A percentile compares a stretch with the other conserved stretches of the same genome.
Evolutionary conservation across 2,797 vertebrate species (phyloP).

Genomic region (Trachurus trachurus): DNA sequence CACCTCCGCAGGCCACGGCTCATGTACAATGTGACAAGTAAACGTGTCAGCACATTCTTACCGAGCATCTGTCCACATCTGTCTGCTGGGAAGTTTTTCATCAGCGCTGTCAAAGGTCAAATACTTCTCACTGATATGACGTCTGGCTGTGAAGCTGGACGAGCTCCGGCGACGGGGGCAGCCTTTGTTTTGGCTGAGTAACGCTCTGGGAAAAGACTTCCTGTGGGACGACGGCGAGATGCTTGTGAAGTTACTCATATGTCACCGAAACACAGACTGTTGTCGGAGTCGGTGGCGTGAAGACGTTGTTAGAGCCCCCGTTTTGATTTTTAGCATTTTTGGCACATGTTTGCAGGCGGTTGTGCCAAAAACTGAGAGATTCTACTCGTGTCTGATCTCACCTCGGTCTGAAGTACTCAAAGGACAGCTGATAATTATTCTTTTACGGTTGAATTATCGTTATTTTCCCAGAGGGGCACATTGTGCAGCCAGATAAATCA

Average conservation of each 20-base stretch:
- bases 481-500: no score
- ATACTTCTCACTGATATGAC: constrained; percentile 34
- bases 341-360: not conserved
- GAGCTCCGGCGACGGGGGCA: constrained; percentile 6
- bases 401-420: not conserved
- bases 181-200: constrained; percentile 49
- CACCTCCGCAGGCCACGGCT: no score
- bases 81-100: constrained; percentile 21
- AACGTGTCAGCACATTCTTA: not conserved
- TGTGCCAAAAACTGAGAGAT: not conserved
- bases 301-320: not conserved
- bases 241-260: constrained; percentile 49
- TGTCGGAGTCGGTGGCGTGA: constrained; percentile 15
- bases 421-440: not conserved
- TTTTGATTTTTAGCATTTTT: not conserved
- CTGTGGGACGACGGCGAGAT: constrained; percentile 44
- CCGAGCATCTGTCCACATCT: not conserved
- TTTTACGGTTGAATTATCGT: no score
- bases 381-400: not conserved
- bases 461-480: no score
- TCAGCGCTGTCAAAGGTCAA: constrained; percentile 34
- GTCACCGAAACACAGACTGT: constrained; percentile 44
- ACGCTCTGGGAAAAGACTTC: constrained; percentile 38
- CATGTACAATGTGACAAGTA: no score
- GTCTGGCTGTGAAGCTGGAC: constrained; percentile 17